Base-by-base conservation (phyloP, 2,888 invertebrate genomes). In the Lysandra coridon region DNA sequence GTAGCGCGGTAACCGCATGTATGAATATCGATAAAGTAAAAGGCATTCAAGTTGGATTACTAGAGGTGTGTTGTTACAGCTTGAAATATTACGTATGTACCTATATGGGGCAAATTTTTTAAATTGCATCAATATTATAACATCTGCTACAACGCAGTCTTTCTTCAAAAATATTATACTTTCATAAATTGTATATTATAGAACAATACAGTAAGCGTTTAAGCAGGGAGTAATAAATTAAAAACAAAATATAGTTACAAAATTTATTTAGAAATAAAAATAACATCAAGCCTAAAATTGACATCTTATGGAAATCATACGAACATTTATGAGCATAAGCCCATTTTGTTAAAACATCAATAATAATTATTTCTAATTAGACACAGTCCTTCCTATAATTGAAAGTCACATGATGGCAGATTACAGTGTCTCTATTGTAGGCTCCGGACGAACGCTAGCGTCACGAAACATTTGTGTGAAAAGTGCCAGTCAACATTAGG, bases 211-310 rank as follows among this genome's bases (percentile, higher is more conserved):
- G 53, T 17, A 57, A 14, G 14, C 17, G 2, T 33, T 33, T 33
- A 33, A 33, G 37, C 57, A 17, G 17, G 64, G 23, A 30, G 73
- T 12, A 57, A 30, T 73, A 78, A 83, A 85, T 81, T 33, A 81
- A 83, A 82, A 80, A 82, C 64, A 64, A 80, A 62, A 79, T 78
- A 81, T 90, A 88, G 85, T 91, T 92, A 92, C 87, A 92, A 94
- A 94, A 91, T 91, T 92, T 94, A 93, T 92, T 91, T 86, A 85
- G 90, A 92, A 94, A 92, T 92, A 91, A 94, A 92, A 93, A 90
- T 92, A 93, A 93, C 93, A 93, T 93, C 90, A 93, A 94, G 93
- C 92, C 88, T 88, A 90, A 92, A 94, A 94, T 93, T 93, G 93
- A 93, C 93, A 91, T 88, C 86, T 87, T 91, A 88, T 89, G 89